These are phyloP conservation scores for Drosophila formosana DNA, from an alignment of 2,888 invertebrate species.

Conservation along the genomic window DNA sequence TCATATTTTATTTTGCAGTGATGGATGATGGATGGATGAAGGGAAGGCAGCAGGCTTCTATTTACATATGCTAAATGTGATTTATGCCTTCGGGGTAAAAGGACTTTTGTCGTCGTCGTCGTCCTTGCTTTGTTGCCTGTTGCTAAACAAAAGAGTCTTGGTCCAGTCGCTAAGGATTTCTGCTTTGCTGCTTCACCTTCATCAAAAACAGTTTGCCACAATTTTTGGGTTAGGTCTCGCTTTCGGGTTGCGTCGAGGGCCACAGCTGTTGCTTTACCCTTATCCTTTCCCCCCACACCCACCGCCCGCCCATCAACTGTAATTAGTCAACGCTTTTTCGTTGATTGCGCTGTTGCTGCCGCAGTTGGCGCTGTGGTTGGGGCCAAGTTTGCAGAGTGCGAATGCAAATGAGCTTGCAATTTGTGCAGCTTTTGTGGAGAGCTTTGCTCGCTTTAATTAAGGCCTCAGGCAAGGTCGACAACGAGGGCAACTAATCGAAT, in stretches of 20 bases:
- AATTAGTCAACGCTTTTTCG: conserved; percentile 66
- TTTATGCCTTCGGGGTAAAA: conserved; percentile 22
- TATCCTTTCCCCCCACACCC: conserved; percentile 11
- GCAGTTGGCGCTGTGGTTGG: conserved; percentile 4
- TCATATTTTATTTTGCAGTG: not conserved
- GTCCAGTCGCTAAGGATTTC: conserved; percentile 17
- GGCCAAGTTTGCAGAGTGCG: conserved; percentile 28
- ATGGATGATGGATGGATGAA: not conserved
- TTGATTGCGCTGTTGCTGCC: conserved; percentile 57
- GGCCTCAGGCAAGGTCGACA: conserved; percentile 5
- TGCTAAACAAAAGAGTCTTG: conserved; percentile 29
- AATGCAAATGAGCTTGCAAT: conserved; percentile 52
- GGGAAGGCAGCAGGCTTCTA: not conserved
- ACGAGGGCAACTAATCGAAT: conserved; percentile 27
- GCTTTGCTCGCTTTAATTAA: conserved; percentile 48
- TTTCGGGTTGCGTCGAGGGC: conserved; percentile 4
- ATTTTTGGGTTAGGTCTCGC: conserved; percentile 22
- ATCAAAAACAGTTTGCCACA: conserved; percentile 31
- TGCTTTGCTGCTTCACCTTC: conserved; percentile 9
- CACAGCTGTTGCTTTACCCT: conserved; percentile 10
- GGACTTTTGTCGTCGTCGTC: conserved; percentile 1
- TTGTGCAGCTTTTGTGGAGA: conserved; percentile 39
- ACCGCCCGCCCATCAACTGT: conserved; percentile 19
- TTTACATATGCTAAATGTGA: conserved; percentile 33
- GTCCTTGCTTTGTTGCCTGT: conserved; percentile 9